Evolutionary conservation across 1,140 invertebrate species (phyloP).

Genomic region (Zaprionus ornatus): DNA sequence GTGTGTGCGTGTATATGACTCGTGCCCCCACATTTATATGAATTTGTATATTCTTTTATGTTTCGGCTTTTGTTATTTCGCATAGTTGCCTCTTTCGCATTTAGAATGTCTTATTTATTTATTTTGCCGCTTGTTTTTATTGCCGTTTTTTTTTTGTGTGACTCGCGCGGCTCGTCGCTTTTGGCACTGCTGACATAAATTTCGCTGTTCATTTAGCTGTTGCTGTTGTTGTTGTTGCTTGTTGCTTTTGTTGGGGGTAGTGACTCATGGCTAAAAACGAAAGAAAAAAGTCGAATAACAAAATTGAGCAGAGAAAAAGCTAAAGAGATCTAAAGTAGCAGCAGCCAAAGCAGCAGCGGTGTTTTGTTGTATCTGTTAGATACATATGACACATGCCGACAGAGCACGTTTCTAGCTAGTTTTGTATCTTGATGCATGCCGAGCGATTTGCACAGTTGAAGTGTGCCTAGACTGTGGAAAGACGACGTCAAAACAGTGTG

Average conservation of each 20-base stretch:
- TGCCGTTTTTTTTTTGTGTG: slow-evolving; percentile 29
- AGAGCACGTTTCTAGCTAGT: slow-evolving; percentile 68
- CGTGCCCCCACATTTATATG: slow-evolving; percentile 15
- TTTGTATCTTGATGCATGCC: slow-evolving; percentile 61
- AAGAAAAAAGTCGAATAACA: slow-evolving; percentile 38
- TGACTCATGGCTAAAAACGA: slow-evolving; percentile 69
- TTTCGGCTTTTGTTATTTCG: slow-evolving; percentile 29
- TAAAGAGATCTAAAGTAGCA: slow-evolving; percentile 5
- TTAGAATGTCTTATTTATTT: slow-evolving; percentile 62
- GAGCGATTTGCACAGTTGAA: slow-evolving; percentile 77
- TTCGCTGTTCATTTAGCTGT: slow-evolving; percentile 62
- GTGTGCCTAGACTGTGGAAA: slow-evolving; percentile 79
- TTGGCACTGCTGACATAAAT: slow-evolving; percentile 82
- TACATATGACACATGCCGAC: slow-evolving; percentile 72
- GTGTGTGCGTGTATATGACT: slow-evolving; percentile 13
- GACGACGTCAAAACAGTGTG: slow-evolving; percentile 62
- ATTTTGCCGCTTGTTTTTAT: slow-evolving; percentile 71
- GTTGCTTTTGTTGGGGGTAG: slow-evolving; percentile 40
- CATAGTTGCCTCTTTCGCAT: slow-evolving; percentile 25
- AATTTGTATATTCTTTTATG: slow-evolving; percentile 20
- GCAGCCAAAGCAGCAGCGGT: slow-evolving; percentile 8
- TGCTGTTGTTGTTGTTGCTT: slow-evolving; percentile 13
- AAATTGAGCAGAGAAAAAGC: slow-evolving; percentile 38
- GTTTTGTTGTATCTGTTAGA: slow-evolving; percentile 53
- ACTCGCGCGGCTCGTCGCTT: slow-evolving; percentile 49